Percentiles rank a stretch among this genome's conserved stretches.
Evolutionary conservation across 2,113 vertebrate species (phyloP).

Genomic region (Megaptera novaeangliae): DNA sequence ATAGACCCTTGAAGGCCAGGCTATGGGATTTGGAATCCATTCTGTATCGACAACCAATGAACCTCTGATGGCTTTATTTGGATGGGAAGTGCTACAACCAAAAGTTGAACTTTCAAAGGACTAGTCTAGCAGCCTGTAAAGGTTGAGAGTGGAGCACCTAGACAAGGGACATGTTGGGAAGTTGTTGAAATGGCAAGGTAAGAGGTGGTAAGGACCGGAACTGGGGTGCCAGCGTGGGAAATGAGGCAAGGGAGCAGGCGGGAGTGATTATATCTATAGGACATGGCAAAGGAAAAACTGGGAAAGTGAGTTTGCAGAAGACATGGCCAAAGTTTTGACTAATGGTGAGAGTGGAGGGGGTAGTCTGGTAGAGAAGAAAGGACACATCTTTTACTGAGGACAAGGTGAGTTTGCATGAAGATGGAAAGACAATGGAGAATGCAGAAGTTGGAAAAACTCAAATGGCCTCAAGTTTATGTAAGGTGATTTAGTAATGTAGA

Average conservation of each 20-base stretch:
- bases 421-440: background rate
- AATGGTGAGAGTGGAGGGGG: fast-evolving
- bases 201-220: background rate
- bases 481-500: background rate
- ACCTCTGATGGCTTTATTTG: background rate
- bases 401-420: no score
- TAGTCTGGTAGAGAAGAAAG: background rate
- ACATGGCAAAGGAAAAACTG: fast-evolving
- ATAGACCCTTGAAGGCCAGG: background rate
- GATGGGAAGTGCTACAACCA: background rate
- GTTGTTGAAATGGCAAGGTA: background rate
- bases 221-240: fast-evolving
- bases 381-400: no score
- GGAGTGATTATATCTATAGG: fast-evolving
- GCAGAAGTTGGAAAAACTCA: background rate
- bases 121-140: fast-evolving
- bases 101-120: background rate
- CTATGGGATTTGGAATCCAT: background rate
- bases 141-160: background rate
- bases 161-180: background rate
- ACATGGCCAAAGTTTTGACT: fast-evolving
- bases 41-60: background rate
- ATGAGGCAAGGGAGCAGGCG: fast-evolving
- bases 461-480: fast-evolving
- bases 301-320: no score